These are phyloP conservation scores for Ophiodon elongatus DNA, from an alignment of 2,113 vertebrate species.

Conservation along the genomic window DNA sequence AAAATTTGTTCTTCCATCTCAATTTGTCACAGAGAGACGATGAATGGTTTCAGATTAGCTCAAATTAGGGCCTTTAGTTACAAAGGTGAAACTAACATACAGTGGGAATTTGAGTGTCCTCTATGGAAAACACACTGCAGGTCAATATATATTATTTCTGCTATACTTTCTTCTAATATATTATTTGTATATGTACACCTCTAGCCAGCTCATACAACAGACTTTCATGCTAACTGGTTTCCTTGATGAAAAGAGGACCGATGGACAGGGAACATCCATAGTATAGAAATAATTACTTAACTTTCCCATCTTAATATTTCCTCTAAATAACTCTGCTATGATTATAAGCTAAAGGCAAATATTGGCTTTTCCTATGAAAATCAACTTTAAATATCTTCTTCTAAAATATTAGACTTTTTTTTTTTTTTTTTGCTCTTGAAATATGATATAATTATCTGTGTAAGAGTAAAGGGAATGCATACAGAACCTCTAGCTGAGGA, in stretches of 20 bases:
- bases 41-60: constrained; percentile 3
- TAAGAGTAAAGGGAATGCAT: constrained; percentile 66
- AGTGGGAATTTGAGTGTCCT: constrained; percentile 8
- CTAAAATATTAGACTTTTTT: constrained; percentile 46
- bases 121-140: constrained; percentile 19
- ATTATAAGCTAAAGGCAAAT: constrained; percentile 75
- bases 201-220: constrained; percentile 37
- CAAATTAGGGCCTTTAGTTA: background rate
- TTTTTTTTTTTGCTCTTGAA: constrained; percentile 18
- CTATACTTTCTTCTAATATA: constrained; percentile 56
- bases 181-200: constrained; percentile 68
- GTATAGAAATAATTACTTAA: constrained; percentile 22
- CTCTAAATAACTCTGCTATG: constrained; percentile 47
- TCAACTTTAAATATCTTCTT: constrained; percentile 49
- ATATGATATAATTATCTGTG: constrained; percentile 26
- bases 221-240: constrained; percentile 30
- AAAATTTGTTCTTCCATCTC: background rate
- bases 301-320: constrained; percentile 31
- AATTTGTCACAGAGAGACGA: background rate
- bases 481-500: constrained; percentile 21
- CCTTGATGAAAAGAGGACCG: constrained; percentile 1
- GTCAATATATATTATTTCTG: constrained; percentile 60
- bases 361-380: constrained; percentile 70
- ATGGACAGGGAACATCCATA: background rate
- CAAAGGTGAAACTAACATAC: background rate